A percentile compares a stretch with the other conserved stretches of the same genome.
phyloP scores from a whole-genome alignment of 2,888 invertebrate species.

The Caenorhabditis virilis region DNA sequence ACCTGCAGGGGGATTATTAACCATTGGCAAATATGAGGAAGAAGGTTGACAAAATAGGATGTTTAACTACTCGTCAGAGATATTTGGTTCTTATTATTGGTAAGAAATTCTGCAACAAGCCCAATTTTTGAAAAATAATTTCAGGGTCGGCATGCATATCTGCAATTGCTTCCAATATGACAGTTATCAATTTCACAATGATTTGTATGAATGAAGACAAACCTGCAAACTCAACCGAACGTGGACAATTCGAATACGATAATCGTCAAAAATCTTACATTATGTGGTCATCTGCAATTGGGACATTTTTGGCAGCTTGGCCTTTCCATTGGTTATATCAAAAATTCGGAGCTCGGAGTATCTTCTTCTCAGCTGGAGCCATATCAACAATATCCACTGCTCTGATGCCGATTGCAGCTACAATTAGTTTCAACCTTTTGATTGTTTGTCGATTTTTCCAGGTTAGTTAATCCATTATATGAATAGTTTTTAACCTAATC shows the following conservation, averaged over 20 bases:
- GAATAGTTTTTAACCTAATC: no score
- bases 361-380: conserved; percentile 57
- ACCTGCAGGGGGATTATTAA: not conserved
- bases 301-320: conserved; percentile 57
- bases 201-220: conserved; percentile 57
- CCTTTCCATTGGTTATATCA: conserved; percentile 60
- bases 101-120: conserved; percentile 6
- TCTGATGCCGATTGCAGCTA: conserved; percentile 50
- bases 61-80: conserved; percentile 28
- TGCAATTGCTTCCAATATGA: conserved; percentile 62
- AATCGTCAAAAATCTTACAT: conserved; percentile 51
- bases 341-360: conserved; percentile 55
- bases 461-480: no score
- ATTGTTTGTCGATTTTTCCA: conserved; percentile 56
- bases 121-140: conserved; percentile 1
- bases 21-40: conserved; percentile 3
- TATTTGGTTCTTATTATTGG: conserved; percentile 51
- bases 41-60: not conserved
- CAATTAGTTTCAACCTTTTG: conserved; percentile 38
- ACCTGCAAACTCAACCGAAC: conserved; percentile 1
- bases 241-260: conserved; percentile 26
- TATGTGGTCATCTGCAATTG: conserved; percentile 57
- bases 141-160: conserved; percentile 55
- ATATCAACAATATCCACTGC: conserved; percentile 58
- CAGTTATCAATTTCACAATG: conserved; percentile 61